Evolutionary conservation across 2,888 invertebrate genomes (phyloP), one percentile per base, ranked within the genome.

Genomic region (Lasioglossum vierecki): DNA sequence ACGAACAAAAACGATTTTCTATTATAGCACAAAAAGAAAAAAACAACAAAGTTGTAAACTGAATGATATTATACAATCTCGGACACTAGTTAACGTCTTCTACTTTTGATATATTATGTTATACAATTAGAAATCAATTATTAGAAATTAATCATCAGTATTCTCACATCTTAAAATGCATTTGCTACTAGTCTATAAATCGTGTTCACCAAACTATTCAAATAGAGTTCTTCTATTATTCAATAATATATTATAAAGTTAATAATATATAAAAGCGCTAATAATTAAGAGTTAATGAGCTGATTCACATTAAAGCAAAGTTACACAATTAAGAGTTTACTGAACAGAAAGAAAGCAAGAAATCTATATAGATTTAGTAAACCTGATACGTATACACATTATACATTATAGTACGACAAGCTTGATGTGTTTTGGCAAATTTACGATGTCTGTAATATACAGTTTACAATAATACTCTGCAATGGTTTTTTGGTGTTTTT

Each of bases 121-220:
- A 81, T 46, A 70, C 71, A 66, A 88, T 84, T 84, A 86, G 73
- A 30, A 74, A 80, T 77, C 66, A 46, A 44, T 66, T 76, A 22
- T 49, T 88, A 78, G 44, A 72, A 78, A 82, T 46, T 68, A 82
- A 76, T 80, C 57, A 77, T 82, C 83, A 88, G 78, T 90, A 89
- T 89, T 90, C 82, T 79, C 71, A 88, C 76, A 82, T 81, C 83
- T 82, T 79, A 74, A 60, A 86, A 86, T 80, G 85, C 84, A 89
- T 91, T 85, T 85, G 76, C 80, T 86, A 87, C 91, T 91, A 91
- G 91, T 91, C 91, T 88, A 79, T 83, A 83, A 89, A 90, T 89
- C 83, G 90, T 91, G 90, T 91, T 91, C 91, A 91, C 84, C 53
- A 82, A 88, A 79, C 82, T 83, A 88, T 86, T 86, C 81, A 82